Percentiles rank a stretch among this genome's conserved stretches.
These are phyloP conservation scores for Toxotes jaculatrix DNA, from an alignment of 2,113 vertebrate species.

Conservation along the genomic window DNA sequence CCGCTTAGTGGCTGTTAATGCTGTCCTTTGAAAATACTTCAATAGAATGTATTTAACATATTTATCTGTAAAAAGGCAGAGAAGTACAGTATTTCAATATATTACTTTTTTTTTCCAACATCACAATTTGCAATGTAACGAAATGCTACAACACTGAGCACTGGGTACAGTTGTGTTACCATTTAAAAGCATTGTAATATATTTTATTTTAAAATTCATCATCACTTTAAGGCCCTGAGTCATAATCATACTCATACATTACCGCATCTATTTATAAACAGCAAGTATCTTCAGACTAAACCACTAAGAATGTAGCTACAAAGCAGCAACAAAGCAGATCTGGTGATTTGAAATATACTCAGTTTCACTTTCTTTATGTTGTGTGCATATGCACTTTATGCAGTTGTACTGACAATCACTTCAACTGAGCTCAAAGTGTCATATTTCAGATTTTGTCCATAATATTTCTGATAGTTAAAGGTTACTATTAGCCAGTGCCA, in stretches of 20 bases:
- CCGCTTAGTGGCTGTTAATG: conserved; percentile 49
- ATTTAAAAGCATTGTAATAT: conserved; percentile 57
- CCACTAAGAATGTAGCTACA: conserved; percentile 68
- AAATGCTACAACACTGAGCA: conserved; percentile 67
- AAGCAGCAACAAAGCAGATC: conserved; percentile 36
- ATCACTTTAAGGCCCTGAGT: conserved; percentile 48
- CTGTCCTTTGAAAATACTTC: conserved; percentile 63
- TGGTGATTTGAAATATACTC: conserved; percentile 21
- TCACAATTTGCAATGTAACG: conserved; percentile 53
- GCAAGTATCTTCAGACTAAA: conserved; percentile 58
- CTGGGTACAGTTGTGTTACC: conserved; percentile 68
- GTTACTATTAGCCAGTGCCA: conserved; percentile 15
- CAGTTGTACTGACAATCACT: conserved; percentile 68
- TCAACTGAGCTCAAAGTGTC: conserved; percentile 55
- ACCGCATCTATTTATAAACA: conserved; percentile 71
- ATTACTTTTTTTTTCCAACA: conserved; percentile 20
- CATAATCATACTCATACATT: conserved; percentile 56
- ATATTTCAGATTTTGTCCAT: neutral
- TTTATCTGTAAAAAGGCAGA: conserved; percentile 78
- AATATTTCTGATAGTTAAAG: conserved; percentile 42
- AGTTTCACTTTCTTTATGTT: conserved; percentile 51
- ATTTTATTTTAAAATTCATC: conserved; percentile 46
- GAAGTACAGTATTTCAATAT: conserved; percentile 52
- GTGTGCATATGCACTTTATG: conserved; percentile 72
- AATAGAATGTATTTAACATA: conserved; percentile 81